A percentile compares a stretch with the other conserved stretches of the same genome.
Evolutionary conservation across 2,113 vertebrate genomes (phyloP).

Genomic region (Lasiurus borealis): DNA sequence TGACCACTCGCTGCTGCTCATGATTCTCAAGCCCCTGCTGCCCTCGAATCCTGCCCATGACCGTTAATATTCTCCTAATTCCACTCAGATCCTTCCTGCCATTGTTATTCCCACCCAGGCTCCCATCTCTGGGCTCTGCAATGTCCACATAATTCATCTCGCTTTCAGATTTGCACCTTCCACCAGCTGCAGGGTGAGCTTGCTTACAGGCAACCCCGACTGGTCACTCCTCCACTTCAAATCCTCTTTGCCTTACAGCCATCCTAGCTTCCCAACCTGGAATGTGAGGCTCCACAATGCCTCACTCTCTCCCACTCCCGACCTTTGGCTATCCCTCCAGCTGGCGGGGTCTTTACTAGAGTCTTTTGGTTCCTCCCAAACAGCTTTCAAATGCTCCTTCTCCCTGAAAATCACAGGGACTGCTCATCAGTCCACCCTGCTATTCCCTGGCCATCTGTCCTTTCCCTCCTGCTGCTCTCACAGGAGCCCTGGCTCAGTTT

Average conservation of each 20-base stretch:
- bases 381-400: neutral
- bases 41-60: accelerated
- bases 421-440: neutral
- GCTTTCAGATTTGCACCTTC: neutral
- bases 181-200: neutral
- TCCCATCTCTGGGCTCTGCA: neutral
- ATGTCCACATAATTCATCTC: neutral
- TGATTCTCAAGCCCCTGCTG: neutral
- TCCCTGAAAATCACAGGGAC: neutral
- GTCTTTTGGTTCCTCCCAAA: neutral
- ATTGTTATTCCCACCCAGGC: neutral
- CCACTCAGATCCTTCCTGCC: too few species aligned
- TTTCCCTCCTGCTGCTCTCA: neutral
- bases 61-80: neutral
- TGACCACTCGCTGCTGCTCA: accelerated
- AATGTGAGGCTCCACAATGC: neutral
- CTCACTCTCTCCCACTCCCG: neutral
- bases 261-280: neutral
- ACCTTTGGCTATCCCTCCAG: neutral
- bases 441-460: neutral
- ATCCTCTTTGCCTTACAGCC: neutral
- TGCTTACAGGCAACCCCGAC: neutral
- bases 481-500: neutral
- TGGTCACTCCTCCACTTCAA: neutral
- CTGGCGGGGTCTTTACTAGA: neutral